These are phyloP conservation scores for Pteria penguin DNA, from an alignment of 2,888 invertebrate species.

Conservation along the genomic window DNA sequence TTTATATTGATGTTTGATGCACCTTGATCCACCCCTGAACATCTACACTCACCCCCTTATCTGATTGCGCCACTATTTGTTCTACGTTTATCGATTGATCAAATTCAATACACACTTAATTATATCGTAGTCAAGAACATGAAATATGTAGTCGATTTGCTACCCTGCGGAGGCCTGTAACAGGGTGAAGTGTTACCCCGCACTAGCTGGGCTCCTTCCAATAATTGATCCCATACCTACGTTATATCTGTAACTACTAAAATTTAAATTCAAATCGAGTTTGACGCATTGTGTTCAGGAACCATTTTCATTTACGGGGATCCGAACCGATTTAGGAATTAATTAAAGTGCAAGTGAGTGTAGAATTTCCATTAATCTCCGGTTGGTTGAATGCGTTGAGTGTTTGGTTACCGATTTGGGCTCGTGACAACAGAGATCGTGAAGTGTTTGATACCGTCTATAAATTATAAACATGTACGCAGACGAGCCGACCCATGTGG, in stretches of 20 bases:
- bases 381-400: not conserved
- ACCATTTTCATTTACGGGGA: no score
- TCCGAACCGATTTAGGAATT: no score
- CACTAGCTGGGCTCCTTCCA: no score
- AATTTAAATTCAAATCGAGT: no score
- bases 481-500: conserved; percentile 23
- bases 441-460: not conserved
- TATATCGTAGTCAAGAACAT: not conserved
- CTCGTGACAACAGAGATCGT: not conserved
- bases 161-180: not conserved
- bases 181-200: no score
- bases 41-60: no score
- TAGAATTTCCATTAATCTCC: not conserved
- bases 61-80: not conserved
- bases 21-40: no score
- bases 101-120: not conserved
- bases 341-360: not conserved
- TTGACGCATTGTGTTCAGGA: no score
- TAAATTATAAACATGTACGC: conserved; percentile 9
- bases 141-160: not conserved
- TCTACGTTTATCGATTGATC: not conserved
- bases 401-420: not conserved
- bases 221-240: no score
- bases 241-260: no score
- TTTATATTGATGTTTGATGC: no score